Percentiles rank a stretch among this genome's conserved stretches.
Evolutionary conservation across 2,797 vertebrate genomes (phyloP).

Genomic region (Bucorvus abyssinicus): DNA sequence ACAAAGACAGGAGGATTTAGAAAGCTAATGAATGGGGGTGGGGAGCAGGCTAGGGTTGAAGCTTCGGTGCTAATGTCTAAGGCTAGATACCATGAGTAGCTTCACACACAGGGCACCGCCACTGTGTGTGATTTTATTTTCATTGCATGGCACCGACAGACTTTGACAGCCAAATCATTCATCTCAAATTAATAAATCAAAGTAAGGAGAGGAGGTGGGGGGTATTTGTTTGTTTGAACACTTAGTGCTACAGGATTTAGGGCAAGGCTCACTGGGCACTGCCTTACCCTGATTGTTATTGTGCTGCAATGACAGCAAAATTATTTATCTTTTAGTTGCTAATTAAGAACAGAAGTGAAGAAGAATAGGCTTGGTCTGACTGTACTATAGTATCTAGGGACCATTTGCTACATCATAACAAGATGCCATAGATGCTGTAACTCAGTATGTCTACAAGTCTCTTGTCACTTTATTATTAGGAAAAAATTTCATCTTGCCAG

Average conservation of each 20-base stretch:
- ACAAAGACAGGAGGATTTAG: slow-evolving; percentile 65
- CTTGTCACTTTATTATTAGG: background rate
- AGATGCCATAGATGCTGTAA: background rate
- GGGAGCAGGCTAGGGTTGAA: slow-evolving; percentile 12
- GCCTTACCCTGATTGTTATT: background rate
- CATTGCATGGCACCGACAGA: slow-evolving; percentile 52
- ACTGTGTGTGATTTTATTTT: slow-evolving; percentile 39
- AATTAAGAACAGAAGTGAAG: slow-evolving; percentile 59
- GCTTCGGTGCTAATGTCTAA: slow-evolving; percentile 7
- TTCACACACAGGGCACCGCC: background rate
- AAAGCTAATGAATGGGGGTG: slow-evolving; percentile 69
- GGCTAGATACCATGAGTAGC: background rate
- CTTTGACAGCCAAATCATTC: slow-evolving; percentile 64
- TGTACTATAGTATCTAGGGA: background rate
- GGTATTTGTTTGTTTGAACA: background rate
- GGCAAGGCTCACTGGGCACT: slow-evolving; percentile 16
- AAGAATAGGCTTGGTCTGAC: slow-evolving; percentile 39
- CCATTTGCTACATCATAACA: slow-evolving; percentile 15
- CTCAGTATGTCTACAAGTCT: slow-evolving; percentile 4
- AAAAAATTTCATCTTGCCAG: background rate
- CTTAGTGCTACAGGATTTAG: slow-evolving; percentile 34
- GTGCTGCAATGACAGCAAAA: slow-evolving; percentile 37
- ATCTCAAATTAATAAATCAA: slow-evolving; percentile 69
- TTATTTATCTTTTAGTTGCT: slow-evolving; percentile 53
- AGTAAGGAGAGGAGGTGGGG: background rate